Evolutionary conservation across 2,888 invertebrate genomes (phyloP).

Genomic region (Eupithecia tripunctaria): DNA sequence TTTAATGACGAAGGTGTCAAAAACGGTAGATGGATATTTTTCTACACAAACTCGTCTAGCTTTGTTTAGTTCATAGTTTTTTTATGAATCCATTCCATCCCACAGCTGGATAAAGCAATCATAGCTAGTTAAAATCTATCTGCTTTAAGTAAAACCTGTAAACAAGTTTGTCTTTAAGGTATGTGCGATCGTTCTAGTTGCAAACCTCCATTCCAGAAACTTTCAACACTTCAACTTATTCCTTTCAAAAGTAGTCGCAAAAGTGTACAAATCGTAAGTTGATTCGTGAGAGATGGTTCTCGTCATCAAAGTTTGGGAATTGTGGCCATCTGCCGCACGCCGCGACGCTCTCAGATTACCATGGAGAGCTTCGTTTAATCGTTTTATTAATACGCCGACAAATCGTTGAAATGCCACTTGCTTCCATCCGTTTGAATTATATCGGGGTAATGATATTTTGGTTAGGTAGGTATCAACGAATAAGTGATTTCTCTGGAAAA

Average conservation of each 20-base stretch:
- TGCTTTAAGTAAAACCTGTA: background rate
- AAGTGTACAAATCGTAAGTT: slow-evolving; percentile 74
- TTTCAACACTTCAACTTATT: slow-evolving; percentile 58
- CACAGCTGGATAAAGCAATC: background rate
- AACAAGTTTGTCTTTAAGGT: slow-evolving; percentile 16
- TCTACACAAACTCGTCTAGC: background rate
- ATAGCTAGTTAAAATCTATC: background rate
- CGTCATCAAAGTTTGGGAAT: slow-evolving; percentile 82
- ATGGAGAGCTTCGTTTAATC: slow-evolving; percentile 82
- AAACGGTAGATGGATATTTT: background rate
- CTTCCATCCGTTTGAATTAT: slow-evolving; percentile 54
- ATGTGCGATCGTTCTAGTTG: slow-evolving; percentile 16
- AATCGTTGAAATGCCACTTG: slow-evolving; percentile 79
- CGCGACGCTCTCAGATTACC: slow-evolving; percentile 81
- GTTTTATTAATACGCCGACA: slow-evolving; percentile 84
- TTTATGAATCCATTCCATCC: background rate
- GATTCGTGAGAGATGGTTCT: slow-evolving; percentile 69
- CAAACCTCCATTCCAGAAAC: slow-evolving; percentile 41
- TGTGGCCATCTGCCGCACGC: slow-evolving; percentile 81
- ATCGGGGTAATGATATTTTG: slow-evolving; percentile 40
- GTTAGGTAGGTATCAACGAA: slow-evolving; percentile 4
- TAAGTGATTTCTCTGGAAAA: background rate
- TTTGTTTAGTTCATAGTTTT: background rate
- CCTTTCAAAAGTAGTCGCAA: slow-evolving; percentile 69
- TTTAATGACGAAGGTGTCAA: background rate